Percentiles rank a stretch among this genome's conserved stretches.
These are phyloP conservation scores for Drosophila melanica DNA, from an alignment of 1,140 invertebrate species.

Conservation along the genomic window DNA sequence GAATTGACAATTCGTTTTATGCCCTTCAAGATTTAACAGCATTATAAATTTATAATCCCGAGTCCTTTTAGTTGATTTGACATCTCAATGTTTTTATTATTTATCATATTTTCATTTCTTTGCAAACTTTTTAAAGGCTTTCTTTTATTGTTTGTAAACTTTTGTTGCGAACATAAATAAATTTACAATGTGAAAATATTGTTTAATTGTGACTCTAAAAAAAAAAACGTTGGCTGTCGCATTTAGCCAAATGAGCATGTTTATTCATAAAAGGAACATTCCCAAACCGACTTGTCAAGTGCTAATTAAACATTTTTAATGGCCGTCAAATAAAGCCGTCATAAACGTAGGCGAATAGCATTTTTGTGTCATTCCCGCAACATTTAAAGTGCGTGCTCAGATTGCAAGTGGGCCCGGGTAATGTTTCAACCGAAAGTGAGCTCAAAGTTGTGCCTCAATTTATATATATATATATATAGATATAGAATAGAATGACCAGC, in stretches of 20 bases:
- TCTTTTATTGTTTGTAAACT: no score
- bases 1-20: no score
- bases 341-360: conserved; percentile 44
- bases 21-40: no score
- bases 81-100: no score
- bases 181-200: no score
- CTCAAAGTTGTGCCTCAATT: not conserved
- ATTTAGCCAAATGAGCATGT: not conserved
- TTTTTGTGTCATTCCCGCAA: conserved; percentile 12
- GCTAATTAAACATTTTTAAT: conserved; percentile 77
- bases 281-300: conserved; percentile 39
- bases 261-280: conserved; percentile 38
- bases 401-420: conserved; percentile 46
- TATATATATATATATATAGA: no score
- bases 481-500: conserved; percentile 10
- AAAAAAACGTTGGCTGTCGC: not conserved
- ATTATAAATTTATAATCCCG: no score
- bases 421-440: conserved; percentile 4
- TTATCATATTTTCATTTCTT: no score
- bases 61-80: no score
- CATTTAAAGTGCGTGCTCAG: conserved; percentile 35
- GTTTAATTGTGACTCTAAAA: not conserved
- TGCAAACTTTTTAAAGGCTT: no score
- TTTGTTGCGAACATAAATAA: no score
- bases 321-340: conserved; percentile 64